Conservation (phyloP, 1,140 invertebrate genomes). For the Neelides sp. region DNA sequence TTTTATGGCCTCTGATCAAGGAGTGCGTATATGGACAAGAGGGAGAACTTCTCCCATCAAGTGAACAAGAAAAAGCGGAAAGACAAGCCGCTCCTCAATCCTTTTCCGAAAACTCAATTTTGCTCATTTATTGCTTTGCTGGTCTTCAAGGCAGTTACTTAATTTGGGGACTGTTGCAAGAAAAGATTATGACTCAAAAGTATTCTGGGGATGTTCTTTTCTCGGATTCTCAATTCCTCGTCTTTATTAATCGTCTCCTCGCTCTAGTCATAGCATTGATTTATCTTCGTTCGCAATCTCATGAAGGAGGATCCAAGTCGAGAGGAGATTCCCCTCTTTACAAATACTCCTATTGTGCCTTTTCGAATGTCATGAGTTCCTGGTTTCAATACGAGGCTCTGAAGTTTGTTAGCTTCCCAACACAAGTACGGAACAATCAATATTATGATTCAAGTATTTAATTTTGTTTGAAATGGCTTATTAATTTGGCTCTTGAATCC, state of each 20-base stretch:
- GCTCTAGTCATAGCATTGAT: conserved; percentile 61
- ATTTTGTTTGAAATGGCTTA: conserved; percentile 3
- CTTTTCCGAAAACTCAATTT: conserved; percentile 40
- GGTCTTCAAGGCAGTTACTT: conserved; percentile 83
- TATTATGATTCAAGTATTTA: background rate
- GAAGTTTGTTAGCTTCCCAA: conserved; percentile 96
- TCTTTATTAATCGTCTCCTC: conserved; percentile 82
- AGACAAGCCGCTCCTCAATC: conserved; percentile 33
- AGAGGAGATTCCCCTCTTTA: conserved; percentile 67
- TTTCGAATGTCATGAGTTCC: conserved; percentile 96
- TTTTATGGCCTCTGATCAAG: conserved; percentile 43
- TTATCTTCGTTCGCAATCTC: conserved; percentile 47
- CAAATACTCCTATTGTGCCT: conserved; percentile 90
- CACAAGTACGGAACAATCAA: conserved; percentile 52
- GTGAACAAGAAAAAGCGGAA: conserved; percentile 16
- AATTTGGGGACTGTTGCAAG: conserved; percentile 87
- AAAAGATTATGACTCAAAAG: conserved; percentile 75
- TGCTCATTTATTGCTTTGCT: conserved; percentile 64
- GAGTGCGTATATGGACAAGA: conserved; percentile 51
- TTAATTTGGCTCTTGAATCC: background rate
- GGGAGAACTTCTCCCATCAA: conserved; percentile 29
- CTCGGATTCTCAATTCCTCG: conserved; percentile 85
- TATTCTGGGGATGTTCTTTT: conserved; percentile 55
- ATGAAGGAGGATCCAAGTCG: conserved; percentile 45
- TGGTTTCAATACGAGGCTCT: conserved; percentile 99